Percentiles rank a stretch among this genome's conserved stretches.
phyloP scores from a whole-genome alignment of 2,113 vertebrate genomes.

The human region DNA sequence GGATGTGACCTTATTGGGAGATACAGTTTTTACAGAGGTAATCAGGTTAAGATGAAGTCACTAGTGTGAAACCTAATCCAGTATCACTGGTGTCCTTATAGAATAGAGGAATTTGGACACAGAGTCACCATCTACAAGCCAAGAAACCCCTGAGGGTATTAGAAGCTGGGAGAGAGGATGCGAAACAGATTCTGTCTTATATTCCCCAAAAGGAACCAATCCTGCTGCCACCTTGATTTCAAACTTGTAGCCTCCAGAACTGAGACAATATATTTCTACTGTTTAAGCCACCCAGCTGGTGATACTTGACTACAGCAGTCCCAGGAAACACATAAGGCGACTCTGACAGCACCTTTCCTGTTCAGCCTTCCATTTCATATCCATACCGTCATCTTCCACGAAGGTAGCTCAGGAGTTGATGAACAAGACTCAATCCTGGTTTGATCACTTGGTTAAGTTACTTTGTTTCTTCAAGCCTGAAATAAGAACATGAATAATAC shows the following conservation, averaged over 20 bases:
- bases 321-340: not conserved
- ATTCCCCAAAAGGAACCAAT: not conserved
- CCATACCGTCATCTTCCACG: not conserved
- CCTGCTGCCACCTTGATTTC: not conserved
- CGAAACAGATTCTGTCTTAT: not conserved
- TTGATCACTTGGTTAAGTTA: not conserved
- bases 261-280: not conserved
- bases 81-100: not conserved
- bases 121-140: not conserved
- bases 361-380: not conserved
- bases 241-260: not conserved
- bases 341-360: not conserved
- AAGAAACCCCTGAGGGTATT: not conserved
- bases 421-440: not conserved
- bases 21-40: not conserved
- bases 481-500: not conserved
- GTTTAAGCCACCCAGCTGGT: not conserved
- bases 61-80: not conserved
- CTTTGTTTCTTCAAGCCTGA: not conserved
- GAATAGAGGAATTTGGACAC: not conserved
- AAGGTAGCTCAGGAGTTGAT: not conserved
- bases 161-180: not conserved
- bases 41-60: not conserved
- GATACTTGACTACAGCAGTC: not conserved
- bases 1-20: not conserved